Evolutionary conservation across 2,797 vertebrate genomes (phyloP).

Genomic region (Peromyscus aztecus): DNA sequence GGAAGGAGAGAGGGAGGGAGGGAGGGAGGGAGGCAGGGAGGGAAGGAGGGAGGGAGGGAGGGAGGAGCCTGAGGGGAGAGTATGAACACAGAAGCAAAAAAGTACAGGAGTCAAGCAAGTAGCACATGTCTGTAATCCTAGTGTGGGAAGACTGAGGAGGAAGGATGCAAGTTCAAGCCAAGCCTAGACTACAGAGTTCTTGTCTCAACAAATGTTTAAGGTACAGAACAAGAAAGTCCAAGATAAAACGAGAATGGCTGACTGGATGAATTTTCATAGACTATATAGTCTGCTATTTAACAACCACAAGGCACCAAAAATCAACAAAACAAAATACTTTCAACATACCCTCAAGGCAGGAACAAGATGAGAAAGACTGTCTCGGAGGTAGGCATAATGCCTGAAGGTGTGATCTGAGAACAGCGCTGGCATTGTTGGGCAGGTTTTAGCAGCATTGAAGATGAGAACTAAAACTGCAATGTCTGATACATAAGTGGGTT

Average conservation of each 20-base stretch:
- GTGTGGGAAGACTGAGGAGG: neutral
- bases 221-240: neutral
- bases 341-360: slow-evolving; percentile 93
- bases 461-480: slow-evolving; percentile 98
- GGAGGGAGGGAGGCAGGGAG: neutral
- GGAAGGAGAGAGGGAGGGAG: neutral
- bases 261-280: slow-evolving; percentile 26
- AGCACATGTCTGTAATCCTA: neutral
- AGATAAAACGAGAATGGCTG: slow-evolving; percentile 26
- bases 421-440: slow-evolving; percentile 97
- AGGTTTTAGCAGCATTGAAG: slow-evolving; percentile 96
- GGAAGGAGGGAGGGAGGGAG: neutral
- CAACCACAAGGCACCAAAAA: slow-evolving; percentile 7
- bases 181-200: neutral
- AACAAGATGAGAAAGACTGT: slow-evolving; percentile 98
- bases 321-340: slow-evolving; percentile 9
- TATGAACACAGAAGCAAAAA: neutral
- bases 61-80: neutral
- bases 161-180: neutral
- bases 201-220: neutral
- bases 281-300: slow-evolving; percentile 29
- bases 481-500: slow-evolving; percentile 88
- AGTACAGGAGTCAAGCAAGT: neutral
- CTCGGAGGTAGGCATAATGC: slow-evolving; percentile 97
- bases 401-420: slow-evolving; percentile 98